phyloP scores from a whole-genome alignment of 2,888 invertebrate genomes.

The Geotrupes spiniger region DNA sequence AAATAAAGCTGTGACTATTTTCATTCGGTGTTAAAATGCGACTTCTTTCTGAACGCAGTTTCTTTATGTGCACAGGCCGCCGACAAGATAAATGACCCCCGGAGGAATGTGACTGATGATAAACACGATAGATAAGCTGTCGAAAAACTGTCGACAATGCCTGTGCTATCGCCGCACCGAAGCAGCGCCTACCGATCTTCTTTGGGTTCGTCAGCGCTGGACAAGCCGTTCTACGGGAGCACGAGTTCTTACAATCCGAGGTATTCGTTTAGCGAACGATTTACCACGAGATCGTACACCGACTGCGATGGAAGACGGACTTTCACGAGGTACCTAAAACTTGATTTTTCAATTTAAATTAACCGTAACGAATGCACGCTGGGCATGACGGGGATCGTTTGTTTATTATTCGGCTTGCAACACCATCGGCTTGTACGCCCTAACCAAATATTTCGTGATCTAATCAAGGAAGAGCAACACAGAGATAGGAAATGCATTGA shows the following conservation, averaged over 20 bases:
- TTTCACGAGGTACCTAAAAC: conserved; percentile 43
- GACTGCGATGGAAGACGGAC: conserved; percentile 57
- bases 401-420: no score
- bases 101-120: conserved; percentile 9
- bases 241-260: conserved; percentile 49
- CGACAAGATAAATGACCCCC: conserved; percentile 4
- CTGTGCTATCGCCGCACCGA: conserved; percentile 59
- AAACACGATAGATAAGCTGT: conserved; percentile 1
- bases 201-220: conserved; percentile 51
- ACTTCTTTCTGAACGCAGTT: neutral
- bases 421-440: no score
- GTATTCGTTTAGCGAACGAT: conserved; percentile 54
- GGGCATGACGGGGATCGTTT: no score
- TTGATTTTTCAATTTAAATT: no score
- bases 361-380: no score
- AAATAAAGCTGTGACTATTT: conserved; percentile 29
- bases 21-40: neutral
- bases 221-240: conserved; percentile 57
- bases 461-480: no score
- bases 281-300: conserved; percentile 55
- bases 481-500: no score
- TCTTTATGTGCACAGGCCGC: conserved; percentile 7
- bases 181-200: conserved; percentile 54
- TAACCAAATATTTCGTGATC: no score
- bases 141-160: conserved; percentile 45